Percentiles rank a stretch among this genome's conserved stretches.
These are phyloP conservation scores for Drosophila funebris DNA, from an alignment of 1,140 invertebrate species.

Conservation along the genomic window DNA sequence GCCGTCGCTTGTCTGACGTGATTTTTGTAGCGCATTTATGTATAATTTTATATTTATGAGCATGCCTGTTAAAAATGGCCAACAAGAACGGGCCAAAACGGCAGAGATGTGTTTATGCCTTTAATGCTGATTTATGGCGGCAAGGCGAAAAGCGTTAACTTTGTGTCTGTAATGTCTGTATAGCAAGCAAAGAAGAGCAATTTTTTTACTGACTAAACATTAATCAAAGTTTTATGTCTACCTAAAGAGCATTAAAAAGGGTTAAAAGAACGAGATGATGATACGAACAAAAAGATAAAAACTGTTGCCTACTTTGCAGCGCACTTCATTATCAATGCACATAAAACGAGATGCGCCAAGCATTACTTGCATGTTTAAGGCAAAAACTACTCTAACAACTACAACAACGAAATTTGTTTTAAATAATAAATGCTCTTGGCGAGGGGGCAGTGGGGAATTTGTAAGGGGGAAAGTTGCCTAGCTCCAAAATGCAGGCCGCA, in stretches of 20 bases:
- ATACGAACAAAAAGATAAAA: no score
- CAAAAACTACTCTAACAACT: slow-evolving; percentile 49
- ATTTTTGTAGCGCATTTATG: slow-evolving; percentile 78
- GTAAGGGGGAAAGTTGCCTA: background rate
- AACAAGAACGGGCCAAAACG: background rate
- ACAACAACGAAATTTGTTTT: slow-evolving; percentile 34
- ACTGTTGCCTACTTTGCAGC: slow-evolving; percentile 56
- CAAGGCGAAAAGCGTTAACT: slow-evolving; percentile 30
- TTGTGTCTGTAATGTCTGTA: slow-evolving; percentile 9
- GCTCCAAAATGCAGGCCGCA: slow-evolving; percentile 19
- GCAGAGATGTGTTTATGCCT: slow-evolving; percentile 66
- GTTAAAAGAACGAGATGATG: background rate
- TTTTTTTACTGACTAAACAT: slow-evolving; percentile 54
- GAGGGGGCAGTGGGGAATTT: background rate
- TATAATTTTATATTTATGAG: slow-evolving; percentile 82
- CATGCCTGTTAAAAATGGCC: slow-evolving; percentile 67
- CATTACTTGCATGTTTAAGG: slow-evolving; percentile 41
- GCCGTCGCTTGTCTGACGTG: slow-evolving; percentile 57
- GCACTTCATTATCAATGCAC: slow-evolving; percentile 67
- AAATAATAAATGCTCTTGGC: slow-evolving; percentile 56
- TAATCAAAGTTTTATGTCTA: slow-evolving; percentile 71
- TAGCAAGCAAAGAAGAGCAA: slow-evolving; percentile 22
- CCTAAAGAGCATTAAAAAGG: slow-evolving; percentile 57
- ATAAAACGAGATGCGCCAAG: slow-evolving; percentile 44
- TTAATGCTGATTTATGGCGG: slow-evolving; percentile 74